A percentile compares a stretch with the other conserved stretches of the same genome.
These are phyloP conservation scores for Peromyscus leucopus DNA, from an alignment of 2,113 vertebrate genomes.

Conservation along the genomic window DNA sequence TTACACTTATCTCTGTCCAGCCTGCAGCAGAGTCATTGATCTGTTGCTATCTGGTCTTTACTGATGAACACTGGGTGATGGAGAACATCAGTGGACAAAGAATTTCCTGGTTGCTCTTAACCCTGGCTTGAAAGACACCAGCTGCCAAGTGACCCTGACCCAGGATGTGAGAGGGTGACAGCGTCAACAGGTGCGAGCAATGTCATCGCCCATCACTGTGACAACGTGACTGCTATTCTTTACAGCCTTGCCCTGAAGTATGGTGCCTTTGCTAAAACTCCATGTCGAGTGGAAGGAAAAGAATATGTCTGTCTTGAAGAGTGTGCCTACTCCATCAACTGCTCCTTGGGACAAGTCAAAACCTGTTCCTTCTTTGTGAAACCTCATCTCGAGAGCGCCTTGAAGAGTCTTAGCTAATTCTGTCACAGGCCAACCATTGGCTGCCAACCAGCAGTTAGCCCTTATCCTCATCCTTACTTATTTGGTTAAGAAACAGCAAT, in stretches of 20 bases:
- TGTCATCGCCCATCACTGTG: not conserved
- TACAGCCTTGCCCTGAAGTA: slow-evolving; percentile 22
- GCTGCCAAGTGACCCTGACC: slow-evolving; percentile 19
- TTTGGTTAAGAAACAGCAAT: not conserved
- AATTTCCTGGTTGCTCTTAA: slow-evolving; percentile 30
- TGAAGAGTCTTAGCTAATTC: not conserved
- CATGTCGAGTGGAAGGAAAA: not conserved
- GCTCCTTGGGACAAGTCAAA: slow-evolving; percentile 10
- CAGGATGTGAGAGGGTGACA: not conserved
- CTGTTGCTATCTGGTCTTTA: slow-evolving; percentile 45
- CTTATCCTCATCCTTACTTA: not conserved
- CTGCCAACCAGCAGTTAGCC: not conserved
- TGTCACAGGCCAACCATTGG: not conserved
- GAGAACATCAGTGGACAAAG: not conserved
- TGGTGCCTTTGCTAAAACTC: slow-evolving; percentile 42
- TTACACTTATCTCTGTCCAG: slow-evolving; percentile 38
- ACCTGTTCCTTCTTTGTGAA: not conserved
- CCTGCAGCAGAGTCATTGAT: slow-evolving; percentile 12
- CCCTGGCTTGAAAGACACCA: slow-evolving; percentile 13
- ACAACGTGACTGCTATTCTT: not conserved
- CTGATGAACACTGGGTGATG: slow-evolving; percentile 15
- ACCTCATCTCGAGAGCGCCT: not conserved
- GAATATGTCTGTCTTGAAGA: slow-evolving; percentile 17
- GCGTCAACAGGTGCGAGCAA: not conserved
- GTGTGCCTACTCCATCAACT: not conserved